These are phyloP conservation scores for Percina caprodes DNA, from an alignment of 2,113 vertebrate species.

Conservation along the genomic window DNA sequence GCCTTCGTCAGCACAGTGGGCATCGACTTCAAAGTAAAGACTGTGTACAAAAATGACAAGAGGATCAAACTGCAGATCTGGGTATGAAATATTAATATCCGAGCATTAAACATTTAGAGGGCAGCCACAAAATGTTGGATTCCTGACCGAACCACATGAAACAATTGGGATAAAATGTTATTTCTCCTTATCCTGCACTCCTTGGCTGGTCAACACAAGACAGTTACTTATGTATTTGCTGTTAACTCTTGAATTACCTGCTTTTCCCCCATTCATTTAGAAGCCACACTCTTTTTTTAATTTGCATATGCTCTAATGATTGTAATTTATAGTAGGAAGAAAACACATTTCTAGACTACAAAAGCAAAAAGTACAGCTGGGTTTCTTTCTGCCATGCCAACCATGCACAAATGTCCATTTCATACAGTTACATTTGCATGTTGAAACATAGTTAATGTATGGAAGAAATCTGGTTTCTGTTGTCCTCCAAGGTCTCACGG, in stretches of 20 bases:
- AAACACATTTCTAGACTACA: not conserved
- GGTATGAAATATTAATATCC: conserved; percentile 81
- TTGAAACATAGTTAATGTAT: conserved; percentile 1
- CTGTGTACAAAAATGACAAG: conserved; percentile 97
- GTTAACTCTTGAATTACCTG: not conserved
- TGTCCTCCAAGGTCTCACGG: conserved; percentile 31
- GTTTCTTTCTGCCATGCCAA: not conserved
- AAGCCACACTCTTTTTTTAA: not conserved
- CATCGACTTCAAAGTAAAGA: conserved; percentile 99
- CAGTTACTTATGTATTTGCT: not conserved
- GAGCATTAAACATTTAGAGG: conserved; percentile 30
- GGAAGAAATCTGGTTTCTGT: conserved; percentile 15
- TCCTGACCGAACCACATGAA: conserved; percentile 8
- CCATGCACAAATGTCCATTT: not conserved
- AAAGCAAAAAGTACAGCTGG: not conserved
- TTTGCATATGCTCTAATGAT: not conserved
- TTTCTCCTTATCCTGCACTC: conserved; percentile 1
- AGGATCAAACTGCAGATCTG: conserved; percentile 99
- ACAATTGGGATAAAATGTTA: not conserved
- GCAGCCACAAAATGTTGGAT: conserved; percentile 19
- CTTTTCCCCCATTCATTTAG: not conserved
- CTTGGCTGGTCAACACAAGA: not conserved
- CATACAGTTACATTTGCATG: conserved; percentile 2
- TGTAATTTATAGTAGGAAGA: not conserved
- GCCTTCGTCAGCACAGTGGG: conserved; percentile 99